phyloP scores from a whole-genome alignment of 2,113 vertebrate genomes.

The Dasyprocta punctata region DNA sequence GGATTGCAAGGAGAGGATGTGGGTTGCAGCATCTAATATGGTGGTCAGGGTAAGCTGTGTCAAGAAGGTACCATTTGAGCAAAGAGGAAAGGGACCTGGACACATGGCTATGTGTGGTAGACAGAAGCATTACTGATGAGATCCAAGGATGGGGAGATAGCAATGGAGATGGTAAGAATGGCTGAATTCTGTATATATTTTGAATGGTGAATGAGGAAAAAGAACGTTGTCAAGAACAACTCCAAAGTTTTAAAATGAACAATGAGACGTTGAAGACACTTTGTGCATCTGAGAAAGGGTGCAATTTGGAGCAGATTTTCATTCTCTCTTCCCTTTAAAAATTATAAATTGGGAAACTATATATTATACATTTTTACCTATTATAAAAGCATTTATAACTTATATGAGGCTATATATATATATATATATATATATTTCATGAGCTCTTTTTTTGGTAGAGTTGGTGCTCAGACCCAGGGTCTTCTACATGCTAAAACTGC shows the following conservation, averaged over 20 bases:
- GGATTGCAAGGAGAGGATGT: not conserved
- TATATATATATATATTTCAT: too few relatives aligned
- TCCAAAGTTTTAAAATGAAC: not conserved
- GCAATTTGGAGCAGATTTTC: not conserved
- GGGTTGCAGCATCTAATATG: not conserved
- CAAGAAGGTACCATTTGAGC: not conserved
- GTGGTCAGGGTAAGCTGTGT: not conserved
- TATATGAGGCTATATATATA: too few relatives aligned
- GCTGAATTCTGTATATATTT: not conserved
- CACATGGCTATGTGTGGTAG: not conserved
- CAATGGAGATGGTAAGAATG: not conserved
- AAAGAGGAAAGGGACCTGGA: not conserved
- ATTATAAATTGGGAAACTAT: not conserved
- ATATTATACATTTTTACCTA: not conserved
- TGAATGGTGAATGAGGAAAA: slow-evolving; percentile 1
- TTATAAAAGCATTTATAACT: not conserved
- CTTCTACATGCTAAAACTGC: not conserved
- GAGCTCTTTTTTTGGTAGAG: not conserved
- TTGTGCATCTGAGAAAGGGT: not conserved
- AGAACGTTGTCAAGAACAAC: not conserved
- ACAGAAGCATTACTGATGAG: not conserved
- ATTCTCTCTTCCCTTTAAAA: not conserved
- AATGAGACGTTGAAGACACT: not conserved
- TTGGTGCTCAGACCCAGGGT: not conserved
- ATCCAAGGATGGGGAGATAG: not conserved